These are phyloP conservation scores for Tetrao urogallus DNA, from an alignment of 2,113 vertebrate genomes.

Conservation along the genomic window DNA sequence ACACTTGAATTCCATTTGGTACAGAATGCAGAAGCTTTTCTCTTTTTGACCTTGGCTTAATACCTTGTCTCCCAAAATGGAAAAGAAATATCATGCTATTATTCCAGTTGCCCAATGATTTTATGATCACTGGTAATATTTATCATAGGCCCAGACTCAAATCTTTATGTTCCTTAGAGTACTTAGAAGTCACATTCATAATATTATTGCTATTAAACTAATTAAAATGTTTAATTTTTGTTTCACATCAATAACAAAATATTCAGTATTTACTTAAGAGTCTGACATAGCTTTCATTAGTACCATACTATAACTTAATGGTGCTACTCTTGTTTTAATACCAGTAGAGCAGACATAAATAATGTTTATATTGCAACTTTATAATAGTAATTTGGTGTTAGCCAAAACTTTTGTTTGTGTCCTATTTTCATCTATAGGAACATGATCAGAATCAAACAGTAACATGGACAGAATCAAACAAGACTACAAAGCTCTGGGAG, in stretches of 20 bases:
- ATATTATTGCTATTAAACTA: not conserved
- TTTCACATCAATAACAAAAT: not conserved
- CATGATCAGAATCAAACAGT: not conserved
- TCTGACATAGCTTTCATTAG: not conserved
- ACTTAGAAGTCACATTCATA: not conserved
- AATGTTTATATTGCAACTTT: not conserved
- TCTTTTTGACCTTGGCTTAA: not conserved
- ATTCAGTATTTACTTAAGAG: not conserved
- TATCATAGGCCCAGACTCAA: not conserved
- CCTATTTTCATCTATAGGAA: not conserved
- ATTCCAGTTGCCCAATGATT: not conserved
- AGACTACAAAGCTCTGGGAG: no score
- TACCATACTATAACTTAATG: not conserved
- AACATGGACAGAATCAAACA: no score
- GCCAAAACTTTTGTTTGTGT: rapidly evolving
- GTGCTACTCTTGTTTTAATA: not conserved
- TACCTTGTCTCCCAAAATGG: not conserved
- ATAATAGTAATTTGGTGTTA: not conserved
- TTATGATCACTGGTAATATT: not conserved
- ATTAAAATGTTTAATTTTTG: not conserved
- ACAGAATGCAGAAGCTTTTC: not conserved
- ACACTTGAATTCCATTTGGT: not conserved
- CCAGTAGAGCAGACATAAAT: not conserved
- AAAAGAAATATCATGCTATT: not conserved
- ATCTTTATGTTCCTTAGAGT: not conserved